Evolutionary conservation across 2,888 invertebrate species (phyloP), one percentile per base, ranked within the genome.

Genomic region (Microctonus hyperodae): DNA sequence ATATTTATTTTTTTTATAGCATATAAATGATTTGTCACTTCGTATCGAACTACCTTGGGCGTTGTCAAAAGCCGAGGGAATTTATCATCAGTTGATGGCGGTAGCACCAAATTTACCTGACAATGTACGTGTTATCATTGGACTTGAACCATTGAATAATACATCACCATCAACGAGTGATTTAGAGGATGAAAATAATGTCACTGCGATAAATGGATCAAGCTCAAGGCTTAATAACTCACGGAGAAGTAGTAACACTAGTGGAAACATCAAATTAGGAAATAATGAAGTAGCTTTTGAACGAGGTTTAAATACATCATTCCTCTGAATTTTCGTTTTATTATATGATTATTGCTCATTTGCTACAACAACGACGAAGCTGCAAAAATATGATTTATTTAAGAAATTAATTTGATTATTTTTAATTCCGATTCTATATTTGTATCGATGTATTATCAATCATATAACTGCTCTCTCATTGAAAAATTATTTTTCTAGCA

Each of bases 1-100:
- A n/a, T 70, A 51, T 62, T 70, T 69, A 33, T 72, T 65, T 60
- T 10, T 63, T 76, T 88, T 87, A 10, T 85, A 96, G 95, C 97
- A 98, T 81, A 93, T 98, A 70, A 99, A 99, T 85, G 98, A 98
- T 82, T 86, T 98, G 71, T 93, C 95, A 11, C 90, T 94, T 83
- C 90, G 92, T 71, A 90, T 98, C 58, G 92, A 97, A 79, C 87
- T 98, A 9, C 91, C 93, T 68, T 88, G 90, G 72, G 92, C 93
- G 58, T 85, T 98, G 25, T 91, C 91, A 75, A 90, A 91, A 69
- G 97, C 98, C 0, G 98, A 98, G 85, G 94, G 94, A 9, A 96
- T 98, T 75, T 97, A 92, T 85, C 88, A 92, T 75, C 98, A 98
- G 84, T 87, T 98, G 0, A 89, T 90, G 73, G 88, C 89, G 13